Base-by-base conservation (phyloP, 2,888 invertebrate species). In the Ochlodes sylvanus region DNA sequence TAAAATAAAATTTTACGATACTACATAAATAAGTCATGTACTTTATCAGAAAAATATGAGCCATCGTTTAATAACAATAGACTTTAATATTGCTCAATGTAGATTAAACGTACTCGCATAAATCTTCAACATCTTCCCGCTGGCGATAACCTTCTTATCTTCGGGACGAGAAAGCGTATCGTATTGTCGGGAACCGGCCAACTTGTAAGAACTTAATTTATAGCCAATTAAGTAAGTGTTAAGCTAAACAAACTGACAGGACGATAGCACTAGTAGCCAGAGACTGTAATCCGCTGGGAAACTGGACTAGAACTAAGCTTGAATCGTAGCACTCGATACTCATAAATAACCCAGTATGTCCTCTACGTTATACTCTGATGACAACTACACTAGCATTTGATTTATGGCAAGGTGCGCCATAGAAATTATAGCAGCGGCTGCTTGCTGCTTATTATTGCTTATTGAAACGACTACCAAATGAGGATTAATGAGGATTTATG, bases 191-290 rank as follows among this genome's bases (percentile, higher is more conserved):
- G 83, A 86, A 87, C 86, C 82, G 83, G 87, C 84, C 83, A 86
- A 87, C 85, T 86, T 85, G 81, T 85, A 81, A 76, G 81, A 79
- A 78, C 79, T 85, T 89, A 90, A 92, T 91, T 92, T 92, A 92
- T 88, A 83, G 90, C 88, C 92, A 92, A 92, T 92, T 91, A 92
- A 86, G 87, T 86, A 86, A 81, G 88, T 90, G 90, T 87, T 89
- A 88, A 88, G 86, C 88, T 86, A 85, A 90, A 90, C 89, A 90
- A 89, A 89, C 87, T 85, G 85, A 88, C 87, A 84, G 77, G 85
- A 83, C 87, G 88, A 88, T 88, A 88, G 84, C 80, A 83, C 82
- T 79, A 84, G 87, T 82, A 85, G 86, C 85, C 79, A 47, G 44
- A 38, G 41, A 47, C 62, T 55, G 17, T 62, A 55, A 63, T 27